Evolutionary conservation across 2,888 invertebrate species (phyloP).

Genomic region (Cistogaster globosa): DNA sequence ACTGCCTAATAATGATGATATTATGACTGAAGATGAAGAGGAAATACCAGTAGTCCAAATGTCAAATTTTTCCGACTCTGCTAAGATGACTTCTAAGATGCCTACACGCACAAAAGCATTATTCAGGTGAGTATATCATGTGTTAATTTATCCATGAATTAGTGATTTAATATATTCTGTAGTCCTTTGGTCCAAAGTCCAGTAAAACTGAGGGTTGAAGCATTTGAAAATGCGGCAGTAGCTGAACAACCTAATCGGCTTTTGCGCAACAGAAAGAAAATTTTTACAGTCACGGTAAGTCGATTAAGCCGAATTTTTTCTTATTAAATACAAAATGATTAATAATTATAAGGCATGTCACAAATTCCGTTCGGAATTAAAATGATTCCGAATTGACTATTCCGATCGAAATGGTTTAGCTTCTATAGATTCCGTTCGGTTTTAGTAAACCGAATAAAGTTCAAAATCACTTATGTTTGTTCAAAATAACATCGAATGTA

Average conservation of each 20-base stretch:
- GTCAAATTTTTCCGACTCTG: slow-evolving; percentile 62
- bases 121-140: slow-evolving; percentile 78
- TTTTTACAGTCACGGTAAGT: slow-evolving; percentile 76
- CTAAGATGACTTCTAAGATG: slow-evolving; percentile 76
- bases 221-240: slow-evolving; percentile 84
- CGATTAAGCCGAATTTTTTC: too few relatives aligned
- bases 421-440: too few relatives aligned
- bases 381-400: too few relatives aligned
- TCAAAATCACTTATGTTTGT: too few relatives aligned
- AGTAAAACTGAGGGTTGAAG: slow-evolving; percentile 86
- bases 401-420: too few relatives aligned
- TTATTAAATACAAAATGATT: too few relatives aligned
- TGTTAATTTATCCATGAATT: neutral
- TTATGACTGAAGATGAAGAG: slow-evolving; percentile 76
- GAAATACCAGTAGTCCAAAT: slow-evolving; percentile 56
- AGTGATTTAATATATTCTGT: slow-evolving; percentile 73
- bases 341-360: too few relatives aligned
- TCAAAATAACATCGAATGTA: too few relatives aligned
- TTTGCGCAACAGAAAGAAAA: slow-evolving; percentile 77
- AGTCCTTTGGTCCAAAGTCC: slow-evolving; percentile 86
- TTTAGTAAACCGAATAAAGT: too few relatives aligned
- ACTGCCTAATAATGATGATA: slow-evolving; percentile 54
- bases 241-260: slow-evolving; percentile 73
- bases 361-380: too few relatives aligned
- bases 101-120: slow-evolving; percentile 80